Evolutionary conservation across 1,140 invertebrate genomes (phyloP), one percentile per base, ranked within the genome.

Genomic region (Drosophila elegans): DNA sequence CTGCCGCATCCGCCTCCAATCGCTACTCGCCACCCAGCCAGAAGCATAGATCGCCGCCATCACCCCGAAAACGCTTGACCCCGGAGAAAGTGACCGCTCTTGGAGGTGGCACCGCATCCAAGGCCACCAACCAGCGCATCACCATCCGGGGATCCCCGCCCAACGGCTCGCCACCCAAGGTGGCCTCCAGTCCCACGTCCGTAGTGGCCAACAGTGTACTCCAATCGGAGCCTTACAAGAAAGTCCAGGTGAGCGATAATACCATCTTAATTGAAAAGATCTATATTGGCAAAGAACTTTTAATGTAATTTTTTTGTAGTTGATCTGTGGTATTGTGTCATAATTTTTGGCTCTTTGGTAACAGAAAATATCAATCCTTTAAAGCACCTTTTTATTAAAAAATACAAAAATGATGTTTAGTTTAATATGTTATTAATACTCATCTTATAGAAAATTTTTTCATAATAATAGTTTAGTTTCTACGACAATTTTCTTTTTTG

Each of bases 191-290:
- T 3, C 42, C 39, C 9, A 13, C 59, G 4, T 59, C 80, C 16
- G 39, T 75, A 6, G 57, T 78, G 48, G 69, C 72, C 38, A 53
- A 61, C n/a, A 78, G 76, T n/a, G 67, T 84, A 11, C 66, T 89
- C 32, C 83, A 88, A 27, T 90, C 84, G 21, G 84, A 89, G 53
- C 86, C 84, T 5, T 90, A 84, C 38, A 89, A 90, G 29, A 89
- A 89, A 52, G 84, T 89, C 45, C 84, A 89, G 84, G 84, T 89
- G 54, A 49, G 85, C 41, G 9, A 0, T 4, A 11, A 4, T 12
- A 4, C 11, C 1, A 9, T 10, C 2, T 4, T 6, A 36, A 36
- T 36, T 34, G 29, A 36, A 10, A 3, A 11, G 4, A 52, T 36
- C 10, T 11, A 11, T 34, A n/a, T 51, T 10, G 7, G n/a, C 3